Percentiles rank a stretch among this genome's conserved stretches.
Evolutionary conservation across 2,888 invertebrate species (phyloP).

Genomic region (Rhagium mordax): DNA sequence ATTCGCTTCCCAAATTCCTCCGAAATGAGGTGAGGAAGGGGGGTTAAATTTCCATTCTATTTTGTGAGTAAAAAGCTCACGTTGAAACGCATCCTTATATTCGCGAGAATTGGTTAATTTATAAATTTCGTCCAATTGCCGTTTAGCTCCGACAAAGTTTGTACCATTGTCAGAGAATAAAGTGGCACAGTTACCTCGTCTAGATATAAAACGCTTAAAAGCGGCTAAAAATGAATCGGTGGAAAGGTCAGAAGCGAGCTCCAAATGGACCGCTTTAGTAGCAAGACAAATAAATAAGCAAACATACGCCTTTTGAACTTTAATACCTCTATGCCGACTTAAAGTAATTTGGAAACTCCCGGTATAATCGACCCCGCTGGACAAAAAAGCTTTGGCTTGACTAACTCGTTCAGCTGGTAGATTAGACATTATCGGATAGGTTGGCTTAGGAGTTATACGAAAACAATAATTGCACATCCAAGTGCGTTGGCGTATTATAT

Average conservation of each 20-base stretch:
- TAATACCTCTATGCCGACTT: no score
- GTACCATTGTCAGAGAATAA: slow-evolving; percentile 13
- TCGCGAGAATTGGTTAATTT: no score
- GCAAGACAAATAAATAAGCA: slow-evolving; percentile 9
- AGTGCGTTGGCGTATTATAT: slow-evolving; percentile 18
- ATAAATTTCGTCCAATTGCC: not conserved
- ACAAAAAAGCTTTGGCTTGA: slow-evolving; percentile 20
- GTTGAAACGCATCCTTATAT: no score
- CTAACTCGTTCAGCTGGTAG: no score
- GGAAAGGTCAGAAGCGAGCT: slow-evolving; percentile 13
- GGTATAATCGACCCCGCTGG: slow-evolving; percentile 20
- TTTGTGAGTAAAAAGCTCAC: no score
- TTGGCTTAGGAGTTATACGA: no score
- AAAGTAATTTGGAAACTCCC: slow-evolving; percentile 17
- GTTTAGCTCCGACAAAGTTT: no score
- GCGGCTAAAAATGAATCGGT: slow-evolving; percentile 21
- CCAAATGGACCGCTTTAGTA: slow-evolving; percentile 16
- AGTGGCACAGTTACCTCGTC: not conserved
- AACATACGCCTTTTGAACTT: no score
- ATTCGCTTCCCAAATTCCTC: slow-evolving; percentile 58
- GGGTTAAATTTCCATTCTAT: slow-evolving; percentile 55
- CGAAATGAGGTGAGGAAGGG: slow-evolving; percentile 53
- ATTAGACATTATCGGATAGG: no score
- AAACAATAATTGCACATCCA: no score
- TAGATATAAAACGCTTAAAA: slow-evolving; percentile 16